Percentiles rank a stretch among this genome's conserved stretches.
Evolutionary conservation across 2,888 invertebrate species (phyloP).

Genomic region (Coleophora flavipennella): DNA sequence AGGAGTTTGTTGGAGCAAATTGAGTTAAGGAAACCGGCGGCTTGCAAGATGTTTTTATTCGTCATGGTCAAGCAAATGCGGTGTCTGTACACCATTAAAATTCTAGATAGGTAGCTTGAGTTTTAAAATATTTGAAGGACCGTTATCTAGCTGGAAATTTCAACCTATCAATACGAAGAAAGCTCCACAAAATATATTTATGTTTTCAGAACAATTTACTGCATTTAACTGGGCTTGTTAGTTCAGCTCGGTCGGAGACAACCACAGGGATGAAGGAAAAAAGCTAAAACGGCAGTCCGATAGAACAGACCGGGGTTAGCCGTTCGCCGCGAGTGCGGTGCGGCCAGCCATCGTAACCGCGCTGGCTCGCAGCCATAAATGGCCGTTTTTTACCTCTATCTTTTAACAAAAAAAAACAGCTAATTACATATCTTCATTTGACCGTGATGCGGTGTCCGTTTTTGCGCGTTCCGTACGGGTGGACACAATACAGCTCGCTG

Average conservation of each 20-base stretch:
- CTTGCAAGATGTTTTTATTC: no score
- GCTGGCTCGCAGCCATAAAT: conserved; percentile 46
- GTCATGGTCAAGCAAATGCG: no score
- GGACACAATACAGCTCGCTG: conserved; percentile 29
- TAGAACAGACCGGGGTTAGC: conserved; percentile 10
- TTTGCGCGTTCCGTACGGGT: conserved; percentile 50
- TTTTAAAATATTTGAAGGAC: no score
- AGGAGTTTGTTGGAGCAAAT: no score
- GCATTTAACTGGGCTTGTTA: conserved; percentile 22
- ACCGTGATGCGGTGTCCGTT: conserved; percentile 53
- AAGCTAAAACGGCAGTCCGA: conserved; percentile 23
- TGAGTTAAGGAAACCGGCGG: no score
- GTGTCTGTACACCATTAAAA: no score
- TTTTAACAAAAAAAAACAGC: conserved; percentile 36
- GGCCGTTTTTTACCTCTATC: conserved; percentile 14
- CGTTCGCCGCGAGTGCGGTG: conserved; percentile 29
- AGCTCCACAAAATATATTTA: no score
- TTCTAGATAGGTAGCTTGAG: no score
- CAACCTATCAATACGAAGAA: no score
- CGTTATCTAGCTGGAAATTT: no score
- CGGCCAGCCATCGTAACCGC: conserved; percentile 51
- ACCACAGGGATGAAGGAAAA: conserved; percentile 29
- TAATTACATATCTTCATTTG: conserved; percentile 70
- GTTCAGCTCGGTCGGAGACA: conserved; percentile 15
- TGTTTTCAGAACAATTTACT: conserved; percentile 4